Conservation (phyloP, 2,888 invertebrate species). For the Aethes cnicana region DNA sequence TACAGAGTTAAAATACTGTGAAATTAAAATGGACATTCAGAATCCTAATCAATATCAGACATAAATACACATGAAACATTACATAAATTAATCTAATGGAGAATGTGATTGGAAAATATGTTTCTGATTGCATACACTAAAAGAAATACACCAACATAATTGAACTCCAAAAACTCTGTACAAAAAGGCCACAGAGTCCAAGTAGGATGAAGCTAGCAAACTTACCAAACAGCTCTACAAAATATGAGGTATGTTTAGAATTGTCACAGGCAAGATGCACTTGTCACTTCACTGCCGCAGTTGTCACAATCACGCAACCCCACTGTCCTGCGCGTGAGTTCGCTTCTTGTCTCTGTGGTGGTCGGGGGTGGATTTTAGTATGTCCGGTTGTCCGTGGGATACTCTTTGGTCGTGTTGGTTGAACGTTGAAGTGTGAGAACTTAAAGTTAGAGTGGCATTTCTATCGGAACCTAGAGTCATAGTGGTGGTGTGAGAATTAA, state of each 20-base stretch:
- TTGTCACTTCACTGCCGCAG: constrained; percentile 17
- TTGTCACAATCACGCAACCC: constrained; percentile 65
- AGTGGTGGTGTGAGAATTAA: constrained; percentile 82
- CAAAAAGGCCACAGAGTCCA: constrained; percentile 7
- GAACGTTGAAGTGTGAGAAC: constrained; percentile 67
- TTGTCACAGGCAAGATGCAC: constrained; percentile 31
- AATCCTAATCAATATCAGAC: too few species aligned
- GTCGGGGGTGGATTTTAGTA: constrained; percentile 92
- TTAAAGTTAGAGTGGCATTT: constrained; percentile 61
- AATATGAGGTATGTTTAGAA: constrained; percentile 75
- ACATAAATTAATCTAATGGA: too few species aligned
- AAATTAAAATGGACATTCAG: neutral
- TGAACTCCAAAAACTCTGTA: constrained; percentile 15
- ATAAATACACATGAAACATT: too few species aligned
- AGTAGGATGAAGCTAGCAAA: neutral
- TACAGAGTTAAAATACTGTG: constrained; percentile 8
- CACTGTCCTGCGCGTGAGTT: constrained; percentile 64
- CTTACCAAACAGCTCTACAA: constrained; percentile 52
- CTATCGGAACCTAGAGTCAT: constrained; percentile 69
- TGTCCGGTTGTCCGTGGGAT: constrained; percentile 88
- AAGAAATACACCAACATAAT: too few species aligned
- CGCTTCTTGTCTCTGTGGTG: constrained; percentile 84
- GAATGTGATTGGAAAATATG: neutral
- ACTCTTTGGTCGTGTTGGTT: constrained; percentile 55
- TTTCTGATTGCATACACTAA: too few species aligned